Evolutionary conservation across 2,888 invertebrate genomes (phyloP).

Genomic region (Carabus problematicus): DNA sequence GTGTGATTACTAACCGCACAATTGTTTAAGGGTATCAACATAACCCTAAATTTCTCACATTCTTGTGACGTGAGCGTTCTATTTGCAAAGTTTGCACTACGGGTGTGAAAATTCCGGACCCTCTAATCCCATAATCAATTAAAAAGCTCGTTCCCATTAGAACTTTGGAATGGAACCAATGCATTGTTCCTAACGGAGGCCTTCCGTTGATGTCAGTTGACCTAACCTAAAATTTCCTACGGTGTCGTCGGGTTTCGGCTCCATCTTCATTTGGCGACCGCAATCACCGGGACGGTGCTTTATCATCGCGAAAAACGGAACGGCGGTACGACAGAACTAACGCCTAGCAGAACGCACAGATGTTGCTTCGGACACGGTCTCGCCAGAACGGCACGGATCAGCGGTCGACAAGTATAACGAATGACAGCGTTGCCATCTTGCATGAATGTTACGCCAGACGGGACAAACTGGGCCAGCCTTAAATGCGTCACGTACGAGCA

Average conservation of each 20-base stretch:
- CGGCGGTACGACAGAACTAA: slow-evolving; percentile 1
- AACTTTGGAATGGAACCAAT: too few relatives aligned
- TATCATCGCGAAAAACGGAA: slow-evolving; percentile 13
- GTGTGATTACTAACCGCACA: too few relatives aligned
- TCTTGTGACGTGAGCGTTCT: too few relatives aligned
- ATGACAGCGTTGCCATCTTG: background rate
- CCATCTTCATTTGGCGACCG: slow-evolving; percentile 8
- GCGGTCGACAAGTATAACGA: slow-evolving; percentile 14
- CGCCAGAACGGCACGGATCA: slow-evolving; percentile 2
- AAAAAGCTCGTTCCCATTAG: too few relatives aligned
- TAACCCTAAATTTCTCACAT: too few relatives aligned
- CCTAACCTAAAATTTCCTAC: too few relatives aligned
- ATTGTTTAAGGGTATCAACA: too few relatives aligned
- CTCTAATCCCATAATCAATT: too few relatives aligned
- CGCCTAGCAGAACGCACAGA: background rate
- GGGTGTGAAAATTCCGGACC: too few relatives aligned
- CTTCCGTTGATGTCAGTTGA: too few relatives aligned
- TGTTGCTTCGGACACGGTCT: slow-evolving; percentile 2
- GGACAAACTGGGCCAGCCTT: background rate
- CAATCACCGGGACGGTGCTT: slow-evolving; percentile 5
- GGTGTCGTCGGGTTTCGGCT: background rate
- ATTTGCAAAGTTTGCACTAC: too few relatives aligned
- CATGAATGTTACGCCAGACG: background rate
- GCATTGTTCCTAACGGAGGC: too few relatives aligned
- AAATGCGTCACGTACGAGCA: slow-evolving; percentile 21